A percentile compares a stretch with the other conserved stretches of the same genome.
Evolutionary conservation across 2,888 invertebrate genomes (phyloP).

Genomic region (Acrocyrtus sp.): DNA sequence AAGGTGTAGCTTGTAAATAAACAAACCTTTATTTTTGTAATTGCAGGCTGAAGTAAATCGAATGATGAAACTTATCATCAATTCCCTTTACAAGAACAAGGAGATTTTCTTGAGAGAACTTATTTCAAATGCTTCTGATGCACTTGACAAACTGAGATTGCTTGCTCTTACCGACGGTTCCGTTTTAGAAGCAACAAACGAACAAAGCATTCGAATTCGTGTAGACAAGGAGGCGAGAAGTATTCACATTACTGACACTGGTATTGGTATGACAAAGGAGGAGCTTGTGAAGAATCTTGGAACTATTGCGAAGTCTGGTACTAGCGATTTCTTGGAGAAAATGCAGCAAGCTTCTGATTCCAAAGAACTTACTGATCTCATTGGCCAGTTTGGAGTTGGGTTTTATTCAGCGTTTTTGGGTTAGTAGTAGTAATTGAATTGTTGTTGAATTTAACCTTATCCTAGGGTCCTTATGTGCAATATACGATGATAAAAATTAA

Average conservation of each 20-base stretch:
- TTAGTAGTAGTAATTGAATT: too few relatives aligned
- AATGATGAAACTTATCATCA: slow-evolving; percentile 99
- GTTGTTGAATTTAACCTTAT: not conserved
- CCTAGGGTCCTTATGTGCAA: too few relatives aligned
- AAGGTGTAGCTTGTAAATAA: too few relatives aligned
- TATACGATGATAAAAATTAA: not conserved
- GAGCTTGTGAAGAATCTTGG: slow-evolving; percentile 97
- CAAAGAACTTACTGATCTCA: slow-evolving; percentile 94
- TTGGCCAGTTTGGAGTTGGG: slow-evolving; percentile 99
- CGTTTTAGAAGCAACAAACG: slow-evolving; percentile 81
- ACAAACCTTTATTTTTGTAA: slow-evolving; percentile 65
- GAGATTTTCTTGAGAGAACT: slow-evolving; percentile 98
- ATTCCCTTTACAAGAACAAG: slow-evolving; percentile 98
- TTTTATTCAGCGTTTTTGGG: slow-evolving; percentile 96
- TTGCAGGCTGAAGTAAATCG: slow-evolving; percentile 99
- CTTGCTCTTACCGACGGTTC: slow-evolving; percentile 88
- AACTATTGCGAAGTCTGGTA: slow-evolving; percentile 98
- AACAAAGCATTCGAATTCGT: slow-evolving; percentile 89
- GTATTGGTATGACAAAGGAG: slow-evolving; percentile 95
- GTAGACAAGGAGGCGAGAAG: slow-evolving; percentile 89
- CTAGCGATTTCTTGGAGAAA: slow-evolving; percentile 93
- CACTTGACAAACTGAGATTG: slow-evolving; percentile 96
- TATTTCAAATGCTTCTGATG: slow-evolving; percentile 99
- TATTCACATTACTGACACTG: slow-evolving; percentile 94
- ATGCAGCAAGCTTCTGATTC: slow-evolving; percentile 75